Percentiles rank a stretch among this genome's conserved stretches.
phyloP scores from a whole-genome alignment of 2,113 vertebrate species.

The Spea bombifrons region DNA sequence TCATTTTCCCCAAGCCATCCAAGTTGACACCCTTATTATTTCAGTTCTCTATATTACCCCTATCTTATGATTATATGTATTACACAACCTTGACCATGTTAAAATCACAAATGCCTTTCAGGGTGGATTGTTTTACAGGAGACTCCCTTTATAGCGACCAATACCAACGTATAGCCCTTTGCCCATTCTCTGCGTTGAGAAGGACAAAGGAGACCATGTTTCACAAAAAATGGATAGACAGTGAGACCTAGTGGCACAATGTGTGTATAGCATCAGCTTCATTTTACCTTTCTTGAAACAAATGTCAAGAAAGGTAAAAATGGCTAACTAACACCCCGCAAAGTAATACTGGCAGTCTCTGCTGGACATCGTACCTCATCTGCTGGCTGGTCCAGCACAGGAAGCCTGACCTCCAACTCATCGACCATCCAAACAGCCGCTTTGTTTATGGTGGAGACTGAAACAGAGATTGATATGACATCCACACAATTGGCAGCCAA shows the following conservation, averaged over 20 bases:
- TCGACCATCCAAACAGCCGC: slow-evolving; percentile 61
- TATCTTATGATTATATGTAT: no score
- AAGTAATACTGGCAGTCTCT: background rate
- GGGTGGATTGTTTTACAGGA: no score
- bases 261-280: no score
- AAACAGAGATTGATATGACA: background rate
- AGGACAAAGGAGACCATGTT: background rate
- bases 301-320: background rate
- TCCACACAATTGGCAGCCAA: background rate
- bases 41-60: no score
- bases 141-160: no score
- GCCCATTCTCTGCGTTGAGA: no score
- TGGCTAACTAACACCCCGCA: background rate
- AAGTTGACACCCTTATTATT: no score
- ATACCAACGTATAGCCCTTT: no score
- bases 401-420: slow-evolving; percentile 61
- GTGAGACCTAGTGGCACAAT: background rate
- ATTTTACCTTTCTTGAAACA: no score
- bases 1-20: no score
- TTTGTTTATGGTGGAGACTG: slow-evolving; percentile 62
- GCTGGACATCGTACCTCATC: slow-evolving; percentile 58
- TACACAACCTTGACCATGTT: no score
- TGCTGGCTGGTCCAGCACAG: slow-evolving; percentile 62
- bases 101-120: no score
- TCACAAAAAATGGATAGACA: background rate